Evolutionary conservation across 2,113 vertebrate genomes (phyloP), one percentile per base, ranked within the genome.

Genomic region (Mirza zaza): DNA sequence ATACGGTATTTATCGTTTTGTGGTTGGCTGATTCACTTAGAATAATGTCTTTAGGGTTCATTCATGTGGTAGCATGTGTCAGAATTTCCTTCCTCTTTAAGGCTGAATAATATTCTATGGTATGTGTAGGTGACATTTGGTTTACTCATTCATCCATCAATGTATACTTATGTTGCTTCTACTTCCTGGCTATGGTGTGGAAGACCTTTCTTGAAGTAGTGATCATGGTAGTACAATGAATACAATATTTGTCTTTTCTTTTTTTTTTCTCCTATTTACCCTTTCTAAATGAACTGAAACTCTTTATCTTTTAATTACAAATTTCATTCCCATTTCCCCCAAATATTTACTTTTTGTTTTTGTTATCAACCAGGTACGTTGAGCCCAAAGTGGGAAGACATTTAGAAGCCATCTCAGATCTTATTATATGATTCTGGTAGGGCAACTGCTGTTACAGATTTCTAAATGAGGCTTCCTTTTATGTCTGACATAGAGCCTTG

Each of bases 261-360:
- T 48, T 48, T 48, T 48, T 48, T 48, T 48, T 12, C 48, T 48
- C 48, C 48, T 63, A 86, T 52, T 97, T 97, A 68, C 61, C 34
- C 97, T 96, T 98, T 80, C 79, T 68, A 95, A 61, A 95, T 65
- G n/a, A 97, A 48, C 8, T 93, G 91, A 96, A 98, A 93, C 85
- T 96, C 76, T 97, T 48, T 55, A 93, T 93, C 83, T 95, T 82
- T 96, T 85, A 96, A 96, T 81, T 34, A 82, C 9, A 80, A 3
- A 86, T 29, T 42, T 17, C 52, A 55, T 36, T 42, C 79, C 71
- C 25, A 48, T 34, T 79, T 76, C 39, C 14, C 11, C 73, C 50
- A 34, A 77, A 63, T 79, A 21, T 86, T 98, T 93, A 67, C 65
- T 81, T 77, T 70, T 87, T 76, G 59, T 92, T 96, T 42, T 75